phyloP scores from a whole-genome alignment of 2,113 vertebrate genomes.

The Alces alces region DNA sequence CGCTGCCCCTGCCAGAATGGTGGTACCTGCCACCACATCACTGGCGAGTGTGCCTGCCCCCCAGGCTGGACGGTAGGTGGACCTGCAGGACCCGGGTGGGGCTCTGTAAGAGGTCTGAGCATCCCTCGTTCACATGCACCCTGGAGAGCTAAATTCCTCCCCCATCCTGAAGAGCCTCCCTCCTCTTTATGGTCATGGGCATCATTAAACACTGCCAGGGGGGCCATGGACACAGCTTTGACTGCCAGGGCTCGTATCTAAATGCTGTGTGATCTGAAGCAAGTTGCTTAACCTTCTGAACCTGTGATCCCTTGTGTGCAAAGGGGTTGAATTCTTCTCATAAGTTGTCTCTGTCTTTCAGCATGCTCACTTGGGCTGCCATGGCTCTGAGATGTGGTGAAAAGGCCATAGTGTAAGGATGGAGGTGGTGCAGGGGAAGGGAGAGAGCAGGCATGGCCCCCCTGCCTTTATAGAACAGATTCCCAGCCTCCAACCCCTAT shows the following conservation, averaged over 20 bases:
- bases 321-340: background rate
- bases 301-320: background rate
- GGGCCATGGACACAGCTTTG: background rate
- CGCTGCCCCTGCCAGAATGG: constrained; percentile 98
- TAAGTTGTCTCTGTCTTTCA: background rate
- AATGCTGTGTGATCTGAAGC: background rate
- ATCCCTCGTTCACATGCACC: rapidly evolving
- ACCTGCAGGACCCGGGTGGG: background rate
- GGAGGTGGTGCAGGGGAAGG: background rate
- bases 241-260: background rate
- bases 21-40: constrained; percentile 96
- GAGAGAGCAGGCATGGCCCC: background rate
- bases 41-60: constrained; percentile 94
- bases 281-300: background rate
- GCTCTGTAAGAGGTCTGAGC: background rate
- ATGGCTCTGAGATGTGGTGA: background rate
- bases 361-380: background rate
- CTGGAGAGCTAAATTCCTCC: background rate
- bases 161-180: background rate
- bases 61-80: constrained; percentile 93
- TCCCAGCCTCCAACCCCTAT: background rate
- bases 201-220: background rate
- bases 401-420: background rate
- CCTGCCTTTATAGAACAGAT: background rate
- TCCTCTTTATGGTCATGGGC: background rate